Evolutionary conservation across 2,113 vertebrate genomes (phyloP).

Genomic region (Spilogale gracilis): DNA sequence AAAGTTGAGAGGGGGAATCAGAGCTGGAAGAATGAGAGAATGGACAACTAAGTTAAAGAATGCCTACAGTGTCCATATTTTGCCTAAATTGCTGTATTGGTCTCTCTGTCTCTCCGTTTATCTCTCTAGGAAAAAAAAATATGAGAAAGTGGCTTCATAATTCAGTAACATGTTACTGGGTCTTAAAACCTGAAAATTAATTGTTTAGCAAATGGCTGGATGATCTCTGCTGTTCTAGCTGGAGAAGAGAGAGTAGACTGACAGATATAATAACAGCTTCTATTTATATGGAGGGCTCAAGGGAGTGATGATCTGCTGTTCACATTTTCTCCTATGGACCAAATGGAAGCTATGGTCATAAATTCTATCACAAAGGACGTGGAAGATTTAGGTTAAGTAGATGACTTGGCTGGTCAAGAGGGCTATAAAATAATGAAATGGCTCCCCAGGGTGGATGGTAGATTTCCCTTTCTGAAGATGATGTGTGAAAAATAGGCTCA

Average conservation of each 20-base stretch:
- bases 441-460: constrained; percentile 41
- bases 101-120: not conserved
- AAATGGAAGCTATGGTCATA: not conserved
- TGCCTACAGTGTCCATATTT: not conserved
- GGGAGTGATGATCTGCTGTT: not conserved
- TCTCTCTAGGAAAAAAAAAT: not conserved
- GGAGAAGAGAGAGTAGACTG: not conserved
- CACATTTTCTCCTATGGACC: not conserved
- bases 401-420: constrained; percentile 62
- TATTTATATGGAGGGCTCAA: not conserved
- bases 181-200: not conserved
- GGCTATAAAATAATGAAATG: constrained; percentile 60
- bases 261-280: not conserved
- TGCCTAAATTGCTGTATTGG: fast-evolving
- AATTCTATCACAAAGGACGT: constrained; percentile 62
- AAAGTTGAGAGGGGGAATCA: not conserved
- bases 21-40: not conserved
- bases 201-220: not conserved
- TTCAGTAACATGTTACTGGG: not conserved
- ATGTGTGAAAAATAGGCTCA: not conserved
- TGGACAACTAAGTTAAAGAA: not conserved
- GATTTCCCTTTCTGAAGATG: constrained; percentile 38
- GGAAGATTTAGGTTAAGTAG: constrained; percentile 71
- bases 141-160: not conserved
- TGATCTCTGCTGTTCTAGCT: not conserved